phyloP scores from a whole-genome alignment of 2,888 invertebrate species.

The Acanthopleura granulata region DNA sequence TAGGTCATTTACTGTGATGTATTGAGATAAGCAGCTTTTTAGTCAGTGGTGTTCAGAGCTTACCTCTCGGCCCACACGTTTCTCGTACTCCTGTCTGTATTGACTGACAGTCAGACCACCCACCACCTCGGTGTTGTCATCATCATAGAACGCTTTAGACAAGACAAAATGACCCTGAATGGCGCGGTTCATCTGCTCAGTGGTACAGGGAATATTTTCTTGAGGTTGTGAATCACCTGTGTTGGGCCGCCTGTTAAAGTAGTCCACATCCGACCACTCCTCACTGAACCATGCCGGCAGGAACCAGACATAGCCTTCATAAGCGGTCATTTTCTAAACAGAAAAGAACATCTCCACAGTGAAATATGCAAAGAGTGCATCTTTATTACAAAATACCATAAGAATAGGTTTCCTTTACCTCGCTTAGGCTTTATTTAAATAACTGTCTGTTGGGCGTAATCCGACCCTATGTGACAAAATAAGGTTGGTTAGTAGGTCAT shows the following conservation, averaged over 20 bases:
- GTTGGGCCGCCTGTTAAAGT: constrained; percentile 56
- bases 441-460: too few relatives aligned
- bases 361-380: not conserved
- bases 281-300: constrained; percentile 78
- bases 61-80: constrained; percentile 50
- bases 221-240: constrained; percentile 47
- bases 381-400: too few relatives aligned
- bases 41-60: constrained; percentile 23
- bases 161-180: constrained; percentile 82
- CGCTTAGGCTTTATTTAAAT: not conserved
- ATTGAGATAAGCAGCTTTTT: too few relatives aligned
- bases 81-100: constrained; percentile 72
- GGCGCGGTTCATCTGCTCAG: constrained; percentile 75
- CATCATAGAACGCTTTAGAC: constrained; percentile 78
- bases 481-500: too few relatives aligned
- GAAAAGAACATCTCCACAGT: not conserved
- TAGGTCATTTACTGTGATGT: too few relatives aligned
- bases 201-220: constrained; percentile 75
- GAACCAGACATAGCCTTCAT: constrained; percentile 87
- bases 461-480: too few relatives aligned
- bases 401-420: not conserved
- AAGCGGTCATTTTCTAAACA: constrained; percentile 69
- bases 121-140: constrained; percentile 77
- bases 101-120: constrained; percentile 74
- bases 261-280: constrained; percentile 77